These are phyloP conservation scores for Cebus imitator DNA, from an alignment of 2,113 vertebrate species.

Conservation along the genomic window DNA sequence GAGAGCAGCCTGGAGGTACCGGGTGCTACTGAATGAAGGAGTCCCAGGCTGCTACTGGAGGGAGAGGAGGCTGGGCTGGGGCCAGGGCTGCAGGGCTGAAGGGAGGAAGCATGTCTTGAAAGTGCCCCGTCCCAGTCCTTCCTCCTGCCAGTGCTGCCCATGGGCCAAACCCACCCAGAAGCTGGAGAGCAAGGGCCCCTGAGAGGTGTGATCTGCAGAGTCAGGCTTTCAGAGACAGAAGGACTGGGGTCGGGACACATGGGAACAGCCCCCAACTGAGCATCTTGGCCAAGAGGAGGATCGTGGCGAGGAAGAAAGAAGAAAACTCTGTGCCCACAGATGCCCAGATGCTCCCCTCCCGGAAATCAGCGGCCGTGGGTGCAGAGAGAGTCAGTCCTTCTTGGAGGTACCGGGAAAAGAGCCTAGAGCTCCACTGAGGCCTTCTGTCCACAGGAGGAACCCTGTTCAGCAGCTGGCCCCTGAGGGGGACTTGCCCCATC, in stretches of 20 bases:
- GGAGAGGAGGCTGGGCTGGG: neutral
- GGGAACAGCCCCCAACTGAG: neutral
- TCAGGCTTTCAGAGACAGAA: neutral
- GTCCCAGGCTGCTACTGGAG: neutral
- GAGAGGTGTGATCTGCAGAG: rapidly evolving
- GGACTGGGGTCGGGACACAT: neutral
- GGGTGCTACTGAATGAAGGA: too few relatives aligned
- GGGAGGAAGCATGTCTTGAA: neutral
- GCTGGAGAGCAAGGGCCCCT: neutral
- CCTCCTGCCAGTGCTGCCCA: neutral
- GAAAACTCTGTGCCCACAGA: neutral
- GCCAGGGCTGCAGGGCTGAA: too few relatives aligned
- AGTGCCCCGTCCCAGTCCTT: neutral
- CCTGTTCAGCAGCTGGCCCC: neutral
- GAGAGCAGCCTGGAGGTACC: neutral
- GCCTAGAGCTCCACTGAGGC: neutral
- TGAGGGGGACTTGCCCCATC: neutral
- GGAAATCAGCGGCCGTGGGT: neutral
- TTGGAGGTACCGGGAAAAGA: neutral
- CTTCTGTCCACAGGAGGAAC: neutral
- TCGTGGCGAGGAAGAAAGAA: too few relatives aligned
- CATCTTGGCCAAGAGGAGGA: neutral
- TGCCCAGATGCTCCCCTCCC: neutral
- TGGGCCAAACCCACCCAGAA: neutral
- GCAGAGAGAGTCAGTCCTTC: neutral